phyloP scores from a whole-genome alignment of 2,113 vertebrate genomes.

The Oreocharis arfaki region DNA sequence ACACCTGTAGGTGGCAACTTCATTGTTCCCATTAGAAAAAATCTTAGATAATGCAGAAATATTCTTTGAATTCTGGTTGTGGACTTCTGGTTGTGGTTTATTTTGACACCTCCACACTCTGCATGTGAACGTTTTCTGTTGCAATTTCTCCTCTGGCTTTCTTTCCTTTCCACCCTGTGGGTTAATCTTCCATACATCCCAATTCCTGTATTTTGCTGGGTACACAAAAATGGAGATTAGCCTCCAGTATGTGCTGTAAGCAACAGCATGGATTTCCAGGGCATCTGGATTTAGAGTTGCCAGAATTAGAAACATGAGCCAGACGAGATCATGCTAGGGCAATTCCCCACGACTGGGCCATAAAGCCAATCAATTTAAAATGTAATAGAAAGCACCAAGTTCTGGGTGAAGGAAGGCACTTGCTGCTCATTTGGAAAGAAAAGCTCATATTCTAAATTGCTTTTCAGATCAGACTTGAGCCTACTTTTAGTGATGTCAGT shows the following conservation, averaged over 20 bases:
- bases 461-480: conserved; percentile 21
- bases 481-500: conserved; percentile 8
- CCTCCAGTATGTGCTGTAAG: neutral
- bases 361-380: conserved; percentile 39
- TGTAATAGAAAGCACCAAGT: conserved; percentile 6
- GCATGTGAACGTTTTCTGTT: neutral
- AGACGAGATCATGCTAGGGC: neutral
- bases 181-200: neutral
- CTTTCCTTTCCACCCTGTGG: neutral
- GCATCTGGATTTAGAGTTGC: conserved; percentile 44
- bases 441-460: conserved; percentile 49
- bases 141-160: neutral
- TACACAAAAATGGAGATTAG: neutral
- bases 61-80: neutral
- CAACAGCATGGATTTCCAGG: conserved; percentile 42
- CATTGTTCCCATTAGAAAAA: neutral
- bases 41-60: neutral
- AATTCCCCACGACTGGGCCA: conserved; percentile 5
- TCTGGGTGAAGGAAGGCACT: neutral
- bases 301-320: conserved; percentile 55
- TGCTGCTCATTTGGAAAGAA: conserved; percentile 32
- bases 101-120: neutral
- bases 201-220: neutral
- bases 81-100: neutral
- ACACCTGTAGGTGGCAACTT: neutral